Base-by-base conservation (phyloP, 2,113 vertebrate species). In the Gnathonemus longibarbis region DNA sequence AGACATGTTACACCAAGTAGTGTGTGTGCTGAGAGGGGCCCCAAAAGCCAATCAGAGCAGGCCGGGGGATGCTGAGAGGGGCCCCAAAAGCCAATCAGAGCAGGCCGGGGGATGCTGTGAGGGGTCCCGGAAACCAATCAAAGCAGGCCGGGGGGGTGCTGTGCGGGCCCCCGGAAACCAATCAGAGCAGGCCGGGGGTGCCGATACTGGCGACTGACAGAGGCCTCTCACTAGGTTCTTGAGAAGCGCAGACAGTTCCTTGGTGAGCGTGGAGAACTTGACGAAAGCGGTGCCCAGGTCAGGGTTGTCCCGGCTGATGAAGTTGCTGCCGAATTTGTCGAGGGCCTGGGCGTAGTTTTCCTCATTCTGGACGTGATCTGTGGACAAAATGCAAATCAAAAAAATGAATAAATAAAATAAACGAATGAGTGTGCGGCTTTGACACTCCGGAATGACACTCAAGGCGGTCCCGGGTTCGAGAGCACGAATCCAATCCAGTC, bases 241-340 rank as follows among this genome's bases (percentile, higher is more conserved):
- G 94, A 99, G 97, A 87, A 99, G 96, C 0, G 97, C 97, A 1
- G 98, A 99, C 77, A 99, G 96, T 93, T 99, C 98, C 95, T 99
- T 99, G 84, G 98, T 99, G 89, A 99, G 97, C 0, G 98, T 98
- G 92, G 98, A 99, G 95, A 99, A 99, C 94, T 99, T 99, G 92
- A 99, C 97, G 89, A 99, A 99, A 89, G 98, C 98, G 0, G 98
- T 98, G 49, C 98, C 98, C 94, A 99, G 96, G 93, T 99, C 98
- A 15, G 97, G 96, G 95, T 99, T 99, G 94, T 99, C 98, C 50
- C 97, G 96, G 95, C 98, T 99, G 95, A 99, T 97, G 96, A 99
- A 99, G 95, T 99, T 99, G 93, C 98, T 97, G 91, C 98, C 98
- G 46, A 99, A 99, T 93, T 99, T 99, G 95, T 99, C 98, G 93